Conservation (phyloP, 2,797 vertebrate genomes). For the Mus minutoides region DNA sequence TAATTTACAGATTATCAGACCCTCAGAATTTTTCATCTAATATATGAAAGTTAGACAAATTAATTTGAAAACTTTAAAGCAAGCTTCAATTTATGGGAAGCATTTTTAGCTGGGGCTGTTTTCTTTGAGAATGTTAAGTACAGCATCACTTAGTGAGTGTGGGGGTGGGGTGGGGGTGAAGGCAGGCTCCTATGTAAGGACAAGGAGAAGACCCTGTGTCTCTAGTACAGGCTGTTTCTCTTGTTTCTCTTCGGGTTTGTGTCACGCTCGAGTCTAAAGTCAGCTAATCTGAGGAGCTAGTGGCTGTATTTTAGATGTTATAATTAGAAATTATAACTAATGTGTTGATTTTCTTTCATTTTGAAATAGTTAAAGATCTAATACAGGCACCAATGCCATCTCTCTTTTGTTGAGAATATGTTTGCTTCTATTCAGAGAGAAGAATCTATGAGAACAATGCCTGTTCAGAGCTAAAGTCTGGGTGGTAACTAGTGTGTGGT, state of each 20-base stretch:
- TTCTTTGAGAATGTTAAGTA: not conserved
- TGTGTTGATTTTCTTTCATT: not conserved
- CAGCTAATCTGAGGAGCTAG: not conserved
- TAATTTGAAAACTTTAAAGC: not conserved
- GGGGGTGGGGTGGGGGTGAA: fast-evolving
- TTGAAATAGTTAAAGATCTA: not conserved
- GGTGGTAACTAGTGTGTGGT: fast-evolving
- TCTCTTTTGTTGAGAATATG: not conserved
- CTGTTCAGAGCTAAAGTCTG: not conserved
- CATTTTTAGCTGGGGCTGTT: not conserved
- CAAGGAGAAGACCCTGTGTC: not conserved
- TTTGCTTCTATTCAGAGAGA: not conserved
- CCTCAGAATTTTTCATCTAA: not conserved
- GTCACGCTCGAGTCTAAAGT: not conserved
- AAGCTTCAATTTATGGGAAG: not conserved
- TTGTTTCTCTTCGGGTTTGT: not conserved
- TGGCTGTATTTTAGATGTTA: not conserved
- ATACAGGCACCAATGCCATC: not conserved
- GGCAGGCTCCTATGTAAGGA: not conserved
- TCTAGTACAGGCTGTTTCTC: not conserved
- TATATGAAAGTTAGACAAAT: slow-evolving; percentile 42
- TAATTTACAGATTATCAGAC: not conserved
- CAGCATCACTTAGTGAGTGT: not conserved
- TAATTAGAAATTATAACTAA: not conserved
- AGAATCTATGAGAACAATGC: not conserved